Conservation (phyloP, 2,888 invertebrate genomes). For the Sycophila texana region DNA sequence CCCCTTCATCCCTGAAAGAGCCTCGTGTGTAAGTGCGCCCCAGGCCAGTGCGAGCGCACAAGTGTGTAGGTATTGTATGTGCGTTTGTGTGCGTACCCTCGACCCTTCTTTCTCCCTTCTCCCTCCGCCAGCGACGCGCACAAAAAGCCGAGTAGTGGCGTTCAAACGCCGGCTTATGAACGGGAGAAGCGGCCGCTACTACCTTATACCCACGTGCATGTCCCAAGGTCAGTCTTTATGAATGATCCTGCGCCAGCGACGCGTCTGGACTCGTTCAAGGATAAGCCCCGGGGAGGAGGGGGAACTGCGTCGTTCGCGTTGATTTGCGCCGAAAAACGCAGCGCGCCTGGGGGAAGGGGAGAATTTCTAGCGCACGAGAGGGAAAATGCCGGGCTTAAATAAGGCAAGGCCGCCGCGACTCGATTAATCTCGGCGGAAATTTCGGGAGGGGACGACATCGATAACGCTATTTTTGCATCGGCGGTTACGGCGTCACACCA, state of each 20-base stretch:
- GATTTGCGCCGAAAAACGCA: background rate
- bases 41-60: background rate
- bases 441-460: no score
- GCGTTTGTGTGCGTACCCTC: constrained; percentile 22
- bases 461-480: no score
- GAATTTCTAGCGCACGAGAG: no score
- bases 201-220: background rate
- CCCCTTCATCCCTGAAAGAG: background rate
- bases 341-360: background rate
- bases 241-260: constrained; percentile 34
- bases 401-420: no score
- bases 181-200: constrained; percentile 11
- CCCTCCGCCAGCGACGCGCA: background rate
- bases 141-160: background rate
- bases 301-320: background rate
- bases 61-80: background rate
- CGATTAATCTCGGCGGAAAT: no score
- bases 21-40: background rate
- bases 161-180: background rate
- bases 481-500: no score
- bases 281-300: background rate
- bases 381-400: no score
- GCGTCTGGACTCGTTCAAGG: background rate
- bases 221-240: constrained; percentile 41
- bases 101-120: constrained; percentile 37